A percentile compares a stretch with the other conserved stretches of the same genome.
Conservation (phyloP, 2,797 vertebrate species). For the Leuciscus waleckii region DNA sequence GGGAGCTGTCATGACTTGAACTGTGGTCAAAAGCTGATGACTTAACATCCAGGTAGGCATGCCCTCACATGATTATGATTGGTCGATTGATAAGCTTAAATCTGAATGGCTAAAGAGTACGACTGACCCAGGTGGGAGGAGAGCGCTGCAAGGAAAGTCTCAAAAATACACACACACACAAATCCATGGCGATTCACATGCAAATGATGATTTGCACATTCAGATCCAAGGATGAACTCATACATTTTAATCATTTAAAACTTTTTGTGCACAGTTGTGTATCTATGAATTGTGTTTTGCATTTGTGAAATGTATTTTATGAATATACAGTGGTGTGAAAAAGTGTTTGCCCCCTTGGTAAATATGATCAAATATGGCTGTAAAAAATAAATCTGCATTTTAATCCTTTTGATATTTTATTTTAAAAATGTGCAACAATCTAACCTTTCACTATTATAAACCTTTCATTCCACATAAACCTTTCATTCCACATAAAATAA, state of each 20-base stretch:
- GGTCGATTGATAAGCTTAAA: no score
- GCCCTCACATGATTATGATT: neutral
- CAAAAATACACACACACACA: neutral
- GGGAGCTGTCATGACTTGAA: neutral
- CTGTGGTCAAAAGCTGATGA: neutral
- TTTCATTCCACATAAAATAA: no score
- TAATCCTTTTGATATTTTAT: no score
- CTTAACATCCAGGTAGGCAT: neutral
- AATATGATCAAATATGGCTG: no score
- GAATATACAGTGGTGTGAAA: neutral
- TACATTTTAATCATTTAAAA: neutral
- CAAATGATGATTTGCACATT: neutral
- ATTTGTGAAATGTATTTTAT: neutral
- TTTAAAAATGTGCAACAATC: no score
- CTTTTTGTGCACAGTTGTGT: neutral
- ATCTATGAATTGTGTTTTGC: neutral
- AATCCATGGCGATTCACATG: neutral
- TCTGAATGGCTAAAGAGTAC: no score
- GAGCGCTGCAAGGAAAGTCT: neutral
- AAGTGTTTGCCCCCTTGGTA: no score
- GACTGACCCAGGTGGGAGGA: neutral
- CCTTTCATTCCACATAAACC: no score
- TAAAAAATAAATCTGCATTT: no score
- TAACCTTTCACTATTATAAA: no score
- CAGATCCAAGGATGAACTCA: neutral